Evolutionary conservation across 2,888 invertebrate genomes (phyloP), one percentile per base, ranked within the genome.

Genomic region (Melinaea marsaeus): DNA sequence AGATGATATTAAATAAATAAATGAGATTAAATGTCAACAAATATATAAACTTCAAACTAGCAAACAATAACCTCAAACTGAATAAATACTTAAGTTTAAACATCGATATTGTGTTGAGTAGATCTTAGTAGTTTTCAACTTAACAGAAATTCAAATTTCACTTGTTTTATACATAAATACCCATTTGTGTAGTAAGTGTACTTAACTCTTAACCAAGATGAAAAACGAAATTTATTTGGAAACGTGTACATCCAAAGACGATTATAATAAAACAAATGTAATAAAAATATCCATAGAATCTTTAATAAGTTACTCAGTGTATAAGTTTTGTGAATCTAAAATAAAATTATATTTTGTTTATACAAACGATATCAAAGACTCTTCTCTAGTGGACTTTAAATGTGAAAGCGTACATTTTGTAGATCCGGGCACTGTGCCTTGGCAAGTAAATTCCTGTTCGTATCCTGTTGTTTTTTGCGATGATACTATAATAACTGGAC

Each of bases 401-500:
- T 74, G 80, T 62, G 78, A 88, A 57, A 68, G 72, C 33, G 80
- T 86, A 45, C 74, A 79, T 56, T 76, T 89, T 65, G 67, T 90
- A 34, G 71, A 81, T 47, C 42, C 63, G 9, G 68, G 75, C 6
- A 77, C 87, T 13, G 72, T 93, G 35, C 92, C 93, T 2, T 91
- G 90, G 90, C 86, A 85, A 74, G 88, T 84, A 4, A 70, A 77
- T 1, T 80, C 84, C 11, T 94, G 93, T 74, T 83, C 91, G 37
- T 91, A 94, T 74, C 96, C 96, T 45, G 93, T 94, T 9, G 91
- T 94, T 55, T 84, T 92, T 58, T 89, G 89, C 65, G 90, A 92
- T 62, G 91, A 92, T 63, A 93, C 93, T 13, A 92, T 94, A 59
- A 92, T 96, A 59, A 95, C 96, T 7, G 97, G 97, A 0, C 83